Evolutionary conservation across 2,888 invertebrate genomes (phyloP).

Genomic region (Agrilus mali): DNA sequence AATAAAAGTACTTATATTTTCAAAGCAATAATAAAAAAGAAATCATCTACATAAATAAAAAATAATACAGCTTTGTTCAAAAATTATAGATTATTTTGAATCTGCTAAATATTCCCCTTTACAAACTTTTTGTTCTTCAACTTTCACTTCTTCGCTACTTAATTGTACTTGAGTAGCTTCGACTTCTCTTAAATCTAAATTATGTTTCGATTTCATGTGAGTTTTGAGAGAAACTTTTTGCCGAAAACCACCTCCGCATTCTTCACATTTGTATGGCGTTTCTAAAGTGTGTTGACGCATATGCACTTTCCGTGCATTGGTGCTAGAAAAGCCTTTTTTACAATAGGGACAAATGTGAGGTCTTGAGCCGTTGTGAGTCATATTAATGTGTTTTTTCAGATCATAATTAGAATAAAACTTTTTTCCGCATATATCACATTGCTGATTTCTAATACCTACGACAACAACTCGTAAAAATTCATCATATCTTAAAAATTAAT

Average conservation of each 20-base stretch:
- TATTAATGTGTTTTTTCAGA: constrained; percentile 9
- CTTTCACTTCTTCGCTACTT: too few species aligned
- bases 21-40: too few species aligned
- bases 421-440: constrained; percentile 9
- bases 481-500: neutral
- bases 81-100: neutral
- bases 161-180: too few species aligned
- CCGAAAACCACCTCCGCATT: constrained; percentile 7
- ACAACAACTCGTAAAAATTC: constrained; percentile 3
- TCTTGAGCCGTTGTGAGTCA: constrained; percentile 7
- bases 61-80: neutral
- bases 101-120: neutral
- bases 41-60: neutral
- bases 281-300: constrained; percentile 10
- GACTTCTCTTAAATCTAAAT: neutral
- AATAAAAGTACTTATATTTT: too few species aligned
- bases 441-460: constrained; percentile 8
- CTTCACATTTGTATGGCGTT: constrained; percentile 8
- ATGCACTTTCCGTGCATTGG: constrained; percentile 9
- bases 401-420: constrained; percentile 7
- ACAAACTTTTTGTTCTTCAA: too few species aligned
- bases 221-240: constrained; percentile 10
- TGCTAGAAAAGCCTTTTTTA: constrained; percentile 7
- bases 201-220: constrained; percentile 10
- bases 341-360: constrained; percentile 9